A percentile compares a stretch with the other conserved stretches of the same genome.
These are phyloP conservation scores for Ceratotherium simum DNA, from an alignment of 2,113 vertebrate species.

Conservation along the genomic window DNA sequence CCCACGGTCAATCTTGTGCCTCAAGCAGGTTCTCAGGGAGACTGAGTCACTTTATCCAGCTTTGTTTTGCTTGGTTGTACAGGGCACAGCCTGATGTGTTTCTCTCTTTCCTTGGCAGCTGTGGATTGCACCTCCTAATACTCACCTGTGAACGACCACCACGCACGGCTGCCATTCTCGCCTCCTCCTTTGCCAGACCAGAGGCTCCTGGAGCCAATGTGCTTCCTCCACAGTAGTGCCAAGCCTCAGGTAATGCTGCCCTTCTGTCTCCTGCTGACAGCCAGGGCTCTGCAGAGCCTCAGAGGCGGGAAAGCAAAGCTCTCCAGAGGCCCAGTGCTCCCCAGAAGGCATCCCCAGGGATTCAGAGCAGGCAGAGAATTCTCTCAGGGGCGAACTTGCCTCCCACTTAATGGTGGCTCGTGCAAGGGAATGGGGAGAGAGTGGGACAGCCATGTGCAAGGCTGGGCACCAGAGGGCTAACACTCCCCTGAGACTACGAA, in stretches of 20 bases:
- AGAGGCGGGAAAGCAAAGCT: slow-evolving; percentile 2
- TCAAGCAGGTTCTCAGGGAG: not conserved
- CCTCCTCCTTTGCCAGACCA: not conserved
- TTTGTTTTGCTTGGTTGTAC: slow-evolving; percentile 1
- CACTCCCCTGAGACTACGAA: not conserved
- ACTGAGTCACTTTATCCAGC: not conserved
- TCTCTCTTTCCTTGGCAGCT: not conserved
- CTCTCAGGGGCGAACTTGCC: not conserved
- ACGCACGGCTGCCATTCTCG: not conserved
- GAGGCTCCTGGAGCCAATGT: not conserved
- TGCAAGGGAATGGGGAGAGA: no score
- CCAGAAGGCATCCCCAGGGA: not conserved
- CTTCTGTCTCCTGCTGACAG: not conserved
- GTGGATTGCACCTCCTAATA: accelerated
- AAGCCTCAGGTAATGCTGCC: not conserved
- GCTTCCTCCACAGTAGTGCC: not conserved
- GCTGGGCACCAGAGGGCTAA: not conserved
- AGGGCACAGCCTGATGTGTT: accelerated
- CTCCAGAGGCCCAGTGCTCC: not conserved
- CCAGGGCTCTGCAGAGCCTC: not conserved
- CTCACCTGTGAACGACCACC: not conserved
- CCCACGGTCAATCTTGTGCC: not conserved
- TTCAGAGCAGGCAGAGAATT: not conserved
- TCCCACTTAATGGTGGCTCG: not conserved
- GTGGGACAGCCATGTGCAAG: not conserved